Conservation (phyloP, 2,888 invertebrate species). For the Epirrhoe alternata region DNA sequence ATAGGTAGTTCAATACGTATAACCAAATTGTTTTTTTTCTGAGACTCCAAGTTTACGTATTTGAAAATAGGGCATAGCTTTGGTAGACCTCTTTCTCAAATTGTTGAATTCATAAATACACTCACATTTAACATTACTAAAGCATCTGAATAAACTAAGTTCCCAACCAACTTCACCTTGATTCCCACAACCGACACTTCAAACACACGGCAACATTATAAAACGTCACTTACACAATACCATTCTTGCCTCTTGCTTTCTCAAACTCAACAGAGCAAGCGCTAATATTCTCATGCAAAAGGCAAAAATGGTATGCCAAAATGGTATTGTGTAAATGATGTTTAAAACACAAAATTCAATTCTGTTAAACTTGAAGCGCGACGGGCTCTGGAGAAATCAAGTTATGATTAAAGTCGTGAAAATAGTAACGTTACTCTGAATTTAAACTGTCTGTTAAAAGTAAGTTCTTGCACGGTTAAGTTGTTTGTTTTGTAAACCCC, state of each 20-base stretch:
- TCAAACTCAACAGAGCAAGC: no score
- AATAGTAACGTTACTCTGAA: slow-evolving; percentile 27
- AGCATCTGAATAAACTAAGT: not conserved
- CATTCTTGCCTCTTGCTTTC: no score
- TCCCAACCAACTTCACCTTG: not conserved
- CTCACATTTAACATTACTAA: no score
- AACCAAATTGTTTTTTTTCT: no score
- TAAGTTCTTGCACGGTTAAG: slow-evolving; percentile 9
- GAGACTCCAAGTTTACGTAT: no score
- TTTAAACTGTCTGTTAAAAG: slow-evolving; percentile 28
- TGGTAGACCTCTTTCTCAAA: no score
- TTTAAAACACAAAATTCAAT: slow-evolving; percentile 20
- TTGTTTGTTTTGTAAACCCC: not conserved
- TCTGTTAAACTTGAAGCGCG: slow-evolving; percentile 17
- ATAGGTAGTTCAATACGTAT: no score
- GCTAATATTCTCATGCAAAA: no score
- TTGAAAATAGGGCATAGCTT: no score
- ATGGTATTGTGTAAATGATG: no score
- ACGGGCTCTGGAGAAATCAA: slow-evolving; percentile 30
- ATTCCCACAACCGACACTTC: not conserved
- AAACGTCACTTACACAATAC: not conserved
- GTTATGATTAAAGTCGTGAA: slow-evolving; percentile 30
- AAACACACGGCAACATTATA: not conserved
- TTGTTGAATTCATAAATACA: no score
- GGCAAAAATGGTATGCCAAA: no score